Conservation (phyloP, 2,113 vertebrate species). For the Rafetus swinhoei region DNA sequence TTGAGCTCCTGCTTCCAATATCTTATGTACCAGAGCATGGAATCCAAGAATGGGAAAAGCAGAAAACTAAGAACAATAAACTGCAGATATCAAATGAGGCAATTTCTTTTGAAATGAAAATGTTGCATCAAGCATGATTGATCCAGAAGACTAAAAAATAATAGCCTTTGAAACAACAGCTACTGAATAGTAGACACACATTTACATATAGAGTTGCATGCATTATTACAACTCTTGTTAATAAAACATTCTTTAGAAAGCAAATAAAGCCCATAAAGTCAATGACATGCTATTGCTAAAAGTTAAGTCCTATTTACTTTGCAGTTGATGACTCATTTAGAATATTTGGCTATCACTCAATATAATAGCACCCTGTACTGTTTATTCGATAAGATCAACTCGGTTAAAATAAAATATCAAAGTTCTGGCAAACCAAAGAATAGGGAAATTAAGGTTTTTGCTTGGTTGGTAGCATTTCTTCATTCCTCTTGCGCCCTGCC, state of each 20-base stretch:
- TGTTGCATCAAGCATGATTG: not conserved
- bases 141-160: not conserved
- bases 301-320: not conserved
- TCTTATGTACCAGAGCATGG: not conserved
- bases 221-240: not conserved
- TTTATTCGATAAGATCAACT: not conserved
- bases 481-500: not conserved
- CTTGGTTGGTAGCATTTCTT: not conserved
- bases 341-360: not conserved
- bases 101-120: not conserved
- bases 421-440: not conserved
- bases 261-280: not conserved
- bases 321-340: slow-evolving; percentile 13
- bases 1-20: not conserved
- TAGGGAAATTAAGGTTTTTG: not conserved
- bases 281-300: slow-evolving; percentile 31
- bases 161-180: not conserved
- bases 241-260: not conserved
- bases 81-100: not conserved
- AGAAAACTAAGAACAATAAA: not conserved
- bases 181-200: not conserved
- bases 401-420: not conserved
- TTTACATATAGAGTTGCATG: not conserved
- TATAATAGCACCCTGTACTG: not conserved
- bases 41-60: not conserved